phyloP scores from a whole-genome alignment of 2,113 vertebrate genomes.

The Odontesthes bonariensis region DNA sequence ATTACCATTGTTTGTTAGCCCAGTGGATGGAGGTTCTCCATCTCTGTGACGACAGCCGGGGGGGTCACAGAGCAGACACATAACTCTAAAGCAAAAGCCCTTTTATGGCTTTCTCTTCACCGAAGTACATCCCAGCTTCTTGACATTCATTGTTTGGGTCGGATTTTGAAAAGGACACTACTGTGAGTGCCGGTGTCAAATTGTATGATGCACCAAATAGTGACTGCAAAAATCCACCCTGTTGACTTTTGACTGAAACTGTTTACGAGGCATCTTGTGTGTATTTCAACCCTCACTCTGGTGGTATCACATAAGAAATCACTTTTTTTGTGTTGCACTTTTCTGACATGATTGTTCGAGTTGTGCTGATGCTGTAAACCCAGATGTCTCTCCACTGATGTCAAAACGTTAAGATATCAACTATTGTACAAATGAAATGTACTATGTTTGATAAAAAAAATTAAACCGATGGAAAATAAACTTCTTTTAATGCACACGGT shows the following conservation, averaged over 20 bases:
- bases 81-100: slow-evolving; percentile 59
- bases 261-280: slow-evolving; percentile 35
- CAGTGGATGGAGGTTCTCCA: slow-evolving; percentile 78
- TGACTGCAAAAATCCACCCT: slow-evolving; percentile 54
- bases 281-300: slow-evolving; percentile 17
- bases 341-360: slow-evolving; percentile 28
- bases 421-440: not conserved
- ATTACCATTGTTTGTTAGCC: slow-evolving; percentile 81
- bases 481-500: not conserved
- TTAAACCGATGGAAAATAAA: slow-evolving; percentile 3
- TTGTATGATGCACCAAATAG: slow-evolving; percentile 25
- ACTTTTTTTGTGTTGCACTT: slow-evolving; percentile 41
- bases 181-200: slow-evolving; percentile 45
- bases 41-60: slow-evolving; percentile 72
- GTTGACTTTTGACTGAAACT: slow-evolving; percentile 39
- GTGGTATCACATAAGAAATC: slow-evolving; percentile 26
- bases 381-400: not conserved
- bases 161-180: slow-evolving; percentile 56
- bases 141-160: slow-evolving; percentile 59
- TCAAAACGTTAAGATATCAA: not conserved
- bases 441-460: not conserved
- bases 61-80: slow-evolving; percentile 74
- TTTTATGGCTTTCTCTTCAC: slow-evolving; percentile 66
- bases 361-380: slow-evolving; percentile 37
- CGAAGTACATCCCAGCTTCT: slow-evolving; percentile 60